These are phyloP conservation scores for Ligdia adustata DNA, from an alignment of 2,888 invertebrate genomes.

Conservation along the genomic window DNA sequence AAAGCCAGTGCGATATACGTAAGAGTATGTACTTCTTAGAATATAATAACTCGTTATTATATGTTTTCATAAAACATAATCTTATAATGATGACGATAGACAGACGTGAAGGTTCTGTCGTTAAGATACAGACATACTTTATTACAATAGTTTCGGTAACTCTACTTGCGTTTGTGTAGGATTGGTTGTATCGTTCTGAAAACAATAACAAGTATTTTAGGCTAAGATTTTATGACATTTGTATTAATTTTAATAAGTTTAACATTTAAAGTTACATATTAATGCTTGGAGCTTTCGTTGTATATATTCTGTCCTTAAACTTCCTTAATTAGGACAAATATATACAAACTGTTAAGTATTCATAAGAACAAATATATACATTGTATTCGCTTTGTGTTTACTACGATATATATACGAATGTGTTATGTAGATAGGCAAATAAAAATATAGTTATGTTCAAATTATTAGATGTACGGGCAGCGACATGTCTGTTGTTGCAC, in stretches of 20 bases:
- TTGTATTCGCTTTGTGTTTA: conserved; percentile 14
- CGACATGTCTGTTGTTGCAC: conserved; percentile 14
- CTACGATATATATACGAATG: conserved; percentile 4
- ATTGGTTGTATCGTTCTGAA: no score
- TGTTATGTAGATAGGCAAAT: conserved; percentile 19
- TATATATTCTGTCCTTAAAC: conserved; percentile 14
- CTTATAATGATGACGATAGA: no score
- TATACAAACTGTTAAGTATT: conserved; percentile 22
- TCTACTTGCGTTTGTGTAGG: no score
- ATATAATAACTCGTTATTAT: no score
- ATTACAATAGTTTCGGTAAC: no score
- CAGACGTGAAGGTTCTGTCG: no score
- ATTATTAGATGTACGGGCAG: conserved; percentile 12
- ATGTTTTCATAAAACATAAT: no score
- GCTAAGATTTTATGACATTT: no score
- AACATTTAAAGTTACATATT: neutral
- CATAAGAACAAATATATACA: conserved; percentile 15
- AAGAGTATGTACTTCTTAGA: no score
- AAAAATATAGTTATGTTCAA: conserved; percentile 5
- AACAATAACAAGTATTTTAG: no score
- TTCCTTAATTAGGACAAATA: conserved; percentile 20
- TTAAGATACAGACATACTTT: no score
- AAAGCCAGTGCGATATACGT: no score
- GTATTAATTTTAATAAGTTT: neutral
- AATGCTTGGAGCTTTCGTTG: conserved; percentile 19